Percentiles rank a stretch among this genome's conserved stretches.
Evolutionary conservation across 1,140 invertebrate genomes (phyloP).

Genomic region (Drosophila gunungcola): DNA sequence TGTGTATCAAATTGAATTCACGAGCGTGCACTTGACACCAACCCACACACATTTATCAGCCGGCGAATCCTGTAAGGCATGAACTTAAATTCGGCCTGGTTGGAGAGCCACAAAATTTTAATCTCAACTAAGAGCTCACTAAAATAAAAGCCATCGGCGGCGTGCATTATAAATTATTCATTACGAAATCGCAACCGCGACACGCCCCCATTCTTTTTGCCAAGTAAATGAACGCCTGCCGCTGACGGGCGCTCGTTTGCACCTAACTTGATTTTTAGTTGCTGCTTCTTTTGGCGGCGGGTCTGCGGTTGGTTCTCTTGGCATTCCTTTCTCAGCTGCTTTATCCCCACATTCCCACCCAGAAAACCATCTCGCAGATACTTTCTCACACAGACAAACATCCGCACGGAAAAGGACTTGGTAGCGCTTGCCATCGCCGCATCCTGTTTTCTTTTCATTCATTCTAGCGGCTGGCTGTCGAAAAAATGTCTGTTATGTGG

Average conservation of each 20-base stretch:
- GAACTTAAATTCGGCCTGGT: slow-evolving; percentile 43
- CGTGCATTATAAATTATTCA: slow-evolving; percentile 81
- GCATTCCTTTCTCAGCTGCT: slow-evolving; percentile 45
- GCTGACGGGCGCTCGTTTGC: slow-evolving; percentile 77
- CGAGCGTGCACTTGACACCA: slow-evolving; percentile 78
- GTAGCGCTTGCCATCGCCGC: slow-evolving; percentile 44
- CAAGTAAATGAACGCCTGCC: slow-evolving; percentile 15
- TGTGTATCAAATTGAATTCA: slow-evolving; percentile 83
- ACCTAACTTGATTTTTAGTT: slow-evolving; percentile 84
- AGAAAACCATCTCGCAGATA: slow-evolving; percentile 19
- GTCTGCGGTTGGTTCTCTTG: slow-evolving; percentile 57
- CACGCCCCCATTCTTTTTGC: slow-evolving; percentile 27
- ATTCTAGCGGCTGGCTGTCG: slow-evolving; percentile 58
- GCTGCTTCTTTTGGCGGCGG: slow-evolving; percentile 57
- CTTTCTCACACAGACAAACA: slow-evolving; percentile 6
- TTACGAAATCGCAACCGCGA: slow-evolving; percentile 68
- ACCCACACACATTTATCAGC: slow-evolving; percentile 78
- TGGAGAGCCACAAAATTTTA: slow-evolving; percentile 75
- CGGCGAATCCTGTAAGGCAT: slow-evolving; percentile 11
- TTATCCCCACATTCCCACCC: background rate
- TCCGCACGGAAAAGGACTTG: slow-evolving; percentile 31
- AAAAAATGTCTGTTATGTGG: slow-evolving; percentile 83
- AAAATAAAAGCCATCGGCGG: slow-evolving; percentile 30
- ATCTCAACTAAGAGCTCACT: slow-evolving; percentile 71
- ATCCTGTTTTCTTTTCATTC: slow-evolving; percentile 71